Percentiles rank a stretch among this genome's conserved stretches.
Evolutionary conservation across 2,797 vertebrate species (phyloP).

Genomic region (Chaetodon trifasciatus): DNA sequence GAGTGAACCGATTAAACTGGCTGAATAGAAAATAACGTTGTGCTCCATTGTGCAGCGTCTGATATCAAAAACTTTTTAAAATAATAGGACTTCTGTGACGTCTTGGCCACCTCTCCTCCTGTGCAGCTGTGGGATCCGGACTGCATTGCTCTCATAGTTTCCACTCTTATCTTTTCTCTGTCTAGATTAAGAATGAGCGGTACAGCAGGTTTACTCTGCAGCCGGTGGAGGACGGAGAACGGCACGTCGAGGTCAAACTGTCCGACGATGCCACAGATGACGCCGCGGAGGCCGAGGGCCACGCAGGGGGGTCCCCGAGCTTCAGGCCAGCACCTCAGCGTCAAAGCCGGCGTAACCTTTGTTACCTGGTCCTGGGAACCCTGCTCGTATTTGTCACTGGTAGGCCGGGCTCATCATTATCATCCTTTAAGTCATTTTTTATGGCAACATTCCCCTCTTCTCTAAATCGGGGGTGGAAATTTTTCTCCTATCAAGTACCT

Average conservation of each 20-base stretch:
- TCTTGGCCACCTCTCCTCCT: not conserved
- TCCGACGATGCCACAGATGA: slow-evolving; percentile 86
- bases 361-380: slow-evolving; percentile 65
- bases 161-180: not conserved
- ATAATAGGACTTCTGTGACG: not conserved
- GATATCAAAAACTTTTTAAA: not conserved
- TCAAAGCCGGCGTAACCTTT: slow-evolving; percentile 63
- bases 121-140: not conserved
- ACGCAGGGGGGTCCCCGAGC: slow-evolving; percentile 55
- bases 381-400: slow-evolving; percentile 87
- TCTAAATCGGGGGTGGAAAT: too few species aligned
- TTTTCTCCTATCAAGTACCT: too few species aligned
- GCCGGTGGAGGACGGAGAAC: slow-evolving; percentile 81
- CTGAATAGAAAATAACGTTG: not conserved
- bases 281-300: slow-evolving; percentile 69
- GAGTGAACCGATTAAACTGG: too few species aligned
- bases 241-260: slow-evolving; percentile 91
- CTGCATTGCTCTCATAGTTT: slow-evolving; percentile 7
- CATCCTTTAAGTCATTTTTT: not conserved
- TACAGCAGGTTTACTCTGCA: slow-evolving; percentile 93
- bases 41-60: not conserved
- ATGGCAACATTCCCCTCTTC: not conserved
- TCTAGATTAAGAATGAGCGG: slow-evolving; percentile 86
- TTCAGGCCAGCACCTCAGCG: slow-evolving; percentile 59
- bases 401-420: slow-evolving; percentile 52